A percentile compares a stretch with the other conserved stretches of the same genome.
phyloP scores from a whole-genome alignment of 1,140 invertebrate genomes.

The Eupristina koningsbergeri region DNA sequence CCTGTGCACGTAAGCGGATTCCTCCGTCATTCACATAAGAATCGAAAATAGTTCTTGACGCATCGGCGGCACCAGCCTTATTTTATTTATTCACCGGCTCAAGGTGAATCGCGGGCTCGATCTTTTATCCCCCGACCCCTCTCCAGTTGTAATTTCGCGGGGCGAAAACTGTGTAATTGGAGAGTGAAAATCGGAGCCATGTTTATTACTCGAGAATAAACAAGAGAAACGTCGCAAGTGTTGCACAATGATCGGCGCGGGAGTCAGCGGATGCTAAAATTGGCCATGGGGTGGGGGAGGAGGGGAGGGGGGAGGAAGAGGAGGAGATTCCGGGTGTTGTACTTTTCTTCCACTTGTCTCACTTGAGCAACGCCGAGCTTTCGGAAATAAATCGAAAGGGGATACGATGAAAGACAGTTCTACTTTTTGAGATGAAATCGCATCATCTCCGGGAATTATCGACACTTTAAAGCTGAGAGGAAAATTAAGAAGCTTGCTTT shows the following conservation, averaged over 20 bases:
- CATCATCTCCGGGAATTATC: background rate
- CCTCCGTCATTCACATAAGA: background rate
- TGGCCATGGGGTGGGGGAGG: too few relatives aligned
- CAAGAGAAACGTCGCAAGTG: conserved; percentile 5
- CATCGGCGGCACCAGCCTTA: conserved; percentile 10
- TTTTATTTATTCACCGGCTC: background rate
- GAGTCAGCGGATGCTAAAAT: conserved; percentile 40
- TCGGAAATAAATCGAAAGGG: conserved; percentile 42
- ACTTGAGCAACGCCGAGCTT: background rate
- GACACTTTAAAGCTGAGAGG: background rate
- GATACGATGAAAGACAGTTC: conserved; percentile 10
- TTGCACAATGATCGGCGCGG: conserved; percentile 47
- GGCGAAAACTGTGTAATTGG: background rate
- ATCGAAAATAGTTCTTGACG: conserved; percentile 42
- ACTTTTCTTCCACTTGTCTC: conserved; percentile 42
- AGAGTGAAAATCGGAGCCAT: background rate
- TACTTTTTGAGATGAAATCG: background rate
- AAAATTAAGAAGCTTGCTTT: background rate
- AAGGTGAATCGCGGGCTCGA: background rate
- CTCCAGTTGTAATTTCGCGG: background rate
- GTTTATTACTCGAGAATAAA: conserved; percentile 41
- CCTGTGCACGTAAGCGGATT: conserved; percentile 10
- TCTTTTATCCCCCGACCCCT: background rate
- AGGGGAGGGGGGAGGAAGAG: too few relatives aligned
- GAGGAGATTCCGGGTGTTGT: background rate